Base-by-base conservation (phyloP, 2,797 vertebrate species). In the Natrix natrix region DNA sequence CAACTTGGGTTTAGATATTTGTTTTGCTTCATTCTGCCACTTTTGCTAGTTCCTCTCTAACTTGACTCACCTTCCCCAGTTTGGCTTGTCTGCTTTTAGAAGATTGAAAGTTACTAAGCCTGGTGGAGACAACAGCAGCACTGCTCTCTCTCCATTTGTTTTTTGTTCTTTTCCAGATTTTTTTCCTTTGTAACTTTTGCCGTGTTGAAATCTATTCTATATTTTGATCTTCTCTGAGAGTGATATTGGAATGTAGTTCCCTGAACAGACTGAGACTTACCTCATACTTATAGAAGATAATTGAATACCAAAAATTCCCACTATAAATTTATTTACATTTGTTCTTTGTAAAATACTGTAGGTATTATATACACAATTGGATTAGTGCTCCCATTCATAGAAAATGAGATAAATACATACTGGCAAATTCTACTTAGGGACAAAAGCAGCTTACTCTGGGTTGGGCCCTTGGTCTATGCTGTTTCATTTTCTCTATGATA, bases 41-140 rank as follows among this genome's bases (percentile, higher is more conserved):
- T 91, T 89, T 1, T 0, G 91, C 88, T 24, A n/a, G 83, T 92
- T 91, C 7, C 74, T 93, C 57, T 54, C 91, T 63, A 88, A 89
- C 93, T 91, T 95, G 95, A 14, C 48, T 91, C 56, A n/a, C 24
- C 28, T 86, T 52, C 48, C 63, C 66, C 48, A 52, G 48, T 91
- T 61, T 95, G 89, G 55, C 95, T 26, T 87, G 28, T 91, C 63
- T n/a, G 6, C 4, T 60, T 37, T 26, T 11, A 57, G 32, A 87
- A 90, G 14, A 57, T 52, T 87, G 28, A 90, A 63, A 88, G 12
- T 88, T 16, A 32, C 5, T 12, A 59, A 88, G 20, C 17, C 17
- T 88, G 55, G 13, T 74, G 22, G 5, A 91, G 8, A 54, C 26
- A 78, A 20, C 63, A 57, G 54, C 43, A 90, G 37, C 22, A 87